Conservation (phyloP, 2,113 vertebrate species). For the Gnathonemus longibarbis region DNA sequence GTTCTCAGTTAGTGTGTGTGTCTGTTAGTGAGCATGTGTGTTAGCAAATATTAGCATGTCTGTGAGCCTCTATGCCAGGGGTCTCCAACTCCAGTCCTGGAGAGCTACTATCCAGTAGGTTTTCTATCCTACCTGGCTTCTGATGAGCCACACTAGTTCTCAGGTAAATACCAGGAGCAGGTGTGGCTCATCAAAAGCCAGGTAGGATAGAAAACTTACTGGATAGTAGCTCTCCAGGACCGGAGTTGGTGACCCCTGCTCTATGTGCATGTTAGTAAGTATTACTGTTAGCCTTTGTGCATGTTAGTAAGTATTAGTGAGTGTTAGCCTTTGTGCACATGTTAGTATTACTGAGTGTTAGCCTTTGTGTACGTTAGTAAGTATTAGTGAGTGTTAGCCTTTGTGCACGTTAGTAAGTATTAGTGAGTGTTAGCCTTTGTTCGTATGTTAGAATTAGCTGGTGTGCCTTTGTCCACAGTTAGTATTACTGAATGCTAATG, state of each 20-base stretch:
- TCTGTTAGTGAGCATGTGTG: background rate
- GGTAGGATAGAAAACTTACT: no score
- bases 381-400: background rate
- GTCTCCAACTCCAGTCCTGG: no score
- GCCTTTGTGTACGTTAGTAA: background rate
- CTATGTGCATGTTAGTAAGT: no score
- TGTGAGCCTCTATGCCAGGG: background rate
- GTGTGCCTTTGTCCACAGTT: background rate
- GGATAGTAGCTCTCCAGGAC: no score
- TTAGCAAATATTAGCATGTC: background rate
- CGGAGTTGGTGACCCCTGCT: no score
- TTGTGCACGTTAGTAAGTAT: background rate
- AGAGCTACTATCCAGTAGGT: no score
- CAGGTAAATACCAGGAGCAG: no score
- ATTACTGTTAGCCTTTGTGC: background rate
- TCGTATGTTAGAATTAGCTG: background rate
- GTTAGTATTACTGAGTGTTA: background rate
- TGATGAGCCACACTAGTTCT: no score
- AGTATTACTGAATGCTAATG: background rate
- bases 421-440: background rate
- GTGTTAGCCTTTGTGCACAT: background rate
- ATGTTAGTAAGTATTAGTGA: background rate
- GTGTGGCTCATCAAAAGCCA: no score
- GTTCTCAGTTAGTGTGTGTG: background rate
- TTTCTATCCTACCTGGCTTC: no score